Base-by-base conservation (phyloP, 2,113 vertebrate species). In the Eleginops maclovinus region DNA sequence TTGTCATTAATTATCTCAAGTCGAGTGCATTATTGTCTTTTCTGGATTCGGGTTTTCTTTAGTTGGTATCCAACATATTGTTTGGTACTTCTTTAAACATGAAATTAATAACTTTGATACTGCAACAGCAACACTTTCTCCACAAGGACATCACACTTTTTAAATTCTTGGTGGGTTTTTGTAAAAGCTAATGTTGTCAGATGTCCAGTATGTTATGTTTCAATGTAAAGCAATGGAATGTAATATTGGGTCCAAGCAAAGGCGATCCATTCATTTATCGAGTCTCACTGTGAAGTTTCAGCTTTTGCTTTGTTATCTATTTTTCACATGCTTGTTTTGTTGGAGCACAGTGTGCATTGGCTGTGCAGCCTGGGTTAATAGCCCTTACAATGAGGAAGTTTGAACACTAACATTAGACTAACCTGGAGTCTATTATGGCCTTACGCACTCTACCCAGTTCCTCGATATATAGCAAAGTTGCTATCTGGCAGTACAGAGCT, bases 321-420 rank as follows among this genome's bases (percentile, higher is more conserved):
- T 55, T 44, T 76, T 73, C 9, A 49, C 50, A 40, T 28, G 24
- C n/a, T 2, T 47, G 17, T 19, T 17, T 1, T 8, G 13, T n/a
- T 56, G 16, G 12, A 19, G 5, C 2, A 0, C 13, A 9, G 43
- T 43, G 17, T 11, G 11, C 1, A 9, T 49, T 51, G 43, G 7
- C 7, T 55, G 12, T 22, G 6, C 43, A 40, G 24, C 0, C 4
- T 17, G 12, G 21, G 17, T 9, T 14, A 47, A 31, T 36, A 36
- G 31, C 31, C 31, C 31, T 36, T 36, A 36, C 21, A 61, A 50
- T 68, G 68, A 81, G 82, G 77, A 87, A 88, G 72, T 81, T 36
- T 36, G 6, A 36, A 7, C 26, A 70, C 11, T 56, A 51, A 61
- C 12, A 58, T 10, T 11, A 31, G 47, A 79, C 31, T 9, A 79